Evolutionary conservation across 2,113 vertebrate species (phyloP), one percentile per base, ranked within the genome.

Genomic region (Xiphophorus maculatus): DNA sequence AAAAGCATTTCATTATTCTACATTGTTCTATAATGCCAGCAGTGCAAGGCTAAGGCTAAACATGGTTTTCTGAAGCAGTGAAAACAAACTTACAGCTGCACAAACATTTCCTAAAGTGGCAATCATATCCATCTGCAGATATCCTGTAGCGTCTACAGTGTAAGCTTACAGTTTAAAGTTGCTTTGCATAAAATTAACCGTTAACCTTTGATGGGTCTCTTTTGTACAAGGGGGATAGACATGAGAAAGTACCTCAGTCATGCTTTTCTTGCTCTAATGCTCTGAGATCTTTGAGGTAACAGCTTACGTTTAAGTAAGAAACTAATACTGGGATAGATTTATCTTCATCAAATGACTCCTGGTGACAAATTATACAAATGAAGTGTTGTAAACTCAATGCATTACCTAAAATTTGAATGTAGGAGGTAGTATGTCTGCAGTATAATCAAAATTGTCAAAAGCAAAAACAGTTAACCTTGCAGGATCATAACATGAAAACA

Each of bases 101-200:
- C 22, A 71, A 44, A 65, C 32, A 62, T 29, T 65, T 54, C 4
- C 35, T 22, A 3, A 40, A 68, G 32, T 25, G 12, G 33, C 0
- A 62, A 15, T 51, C 5, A 63, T 27, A 29, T 32, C 35, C 35
- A 44, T 37, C 9, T 15, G 27, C 42, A 14, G 22, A 7, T 1
- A 66, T 30, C 13, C 14, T 62, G 33, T 27, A 3, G 1, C 32
- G 3, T 42, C 14, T 15, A 42, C 40, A 42, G n/a, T 74, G 19
- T 29, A 9, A 19, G 15, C 25, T 28, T 17, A 29, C 35, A 29
- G 27, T 69, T 60, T 68, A 30, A 48, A 82, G 28, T 35, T 74
- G 73, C 51, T 91, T 91, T 91, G 86, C 87, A 91, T 86, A 79
- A 68, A 42, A 25, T 66, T 69, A 42, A 69, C 79, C 11, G 82